Percentiles rank a stretch among this genome's conserved stretches.
Evolutionary conservation across 2,113 vertebrate species (phyloP).

Genomic region (Sitta europaea): DNA sequence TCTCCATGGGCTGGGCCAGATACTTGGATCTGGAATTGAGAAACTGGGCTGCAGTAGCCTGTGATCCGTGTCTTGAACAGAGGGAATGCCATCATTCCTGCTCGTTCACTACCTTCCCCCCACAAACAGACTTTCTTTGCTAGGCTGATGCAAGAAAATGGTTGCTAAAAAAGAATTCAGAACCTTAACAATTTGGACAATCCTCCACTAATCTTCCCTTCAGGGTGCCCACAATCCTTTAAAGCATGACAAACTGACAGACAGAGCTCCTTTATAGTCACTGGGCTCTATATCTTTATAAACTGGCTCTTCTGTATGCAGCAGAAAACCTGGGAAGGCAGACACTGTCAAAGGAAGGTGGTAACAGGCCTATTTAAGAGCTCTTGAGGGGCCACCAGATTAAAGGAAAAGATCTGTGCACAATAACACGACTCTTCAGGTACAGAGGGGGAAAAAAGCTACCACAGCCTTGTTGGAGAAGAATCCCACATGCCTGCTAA

Average conservation of each 20-base stretch:
- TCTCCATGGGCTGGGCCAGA: background rate
- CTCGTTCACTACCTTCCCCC: background rate
- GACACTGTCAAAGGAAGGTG: background rate
- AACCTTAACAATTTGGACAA: slow-evolving; percentile 19
- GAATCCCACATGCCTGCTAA: background rate
- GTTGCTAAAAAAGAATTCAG: slow-evolving; percentile 27
- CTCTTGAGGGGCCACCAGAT: background rate
- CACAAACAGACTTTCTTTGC: background rate
- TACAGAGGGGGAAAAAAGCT: background rate
- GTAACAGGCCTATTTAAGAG: background rate
- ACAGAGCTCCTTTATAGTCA: background rate
- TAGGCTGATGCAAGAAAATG: background rate
- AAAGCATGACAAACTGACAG: slow-evolving; percentile 56
- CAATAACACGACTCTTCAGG: background rate
- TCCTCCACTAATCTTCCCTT: slow-evolving; percentile 53
- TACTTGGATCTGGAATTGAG: background rate
- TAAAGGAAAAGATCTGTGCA: background rate
- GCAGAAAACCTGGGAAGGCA: background rate
- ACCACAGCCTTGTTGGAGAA: background rate
- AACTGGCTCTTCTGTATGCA: background rate
- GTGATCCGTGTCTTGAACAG: rapidly evolving
- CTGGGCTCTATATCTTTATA: slow-evolving; percentile 44
- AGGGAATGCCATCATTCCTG: background rate
- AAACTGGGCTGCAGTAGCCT: background rate
- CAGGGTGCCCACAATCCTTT: slow-evolving; percentile 63